phyloP scores from a whole-genome alignment of 2,888 invertebrate species.

The Folsomia manolachei region DNA sequence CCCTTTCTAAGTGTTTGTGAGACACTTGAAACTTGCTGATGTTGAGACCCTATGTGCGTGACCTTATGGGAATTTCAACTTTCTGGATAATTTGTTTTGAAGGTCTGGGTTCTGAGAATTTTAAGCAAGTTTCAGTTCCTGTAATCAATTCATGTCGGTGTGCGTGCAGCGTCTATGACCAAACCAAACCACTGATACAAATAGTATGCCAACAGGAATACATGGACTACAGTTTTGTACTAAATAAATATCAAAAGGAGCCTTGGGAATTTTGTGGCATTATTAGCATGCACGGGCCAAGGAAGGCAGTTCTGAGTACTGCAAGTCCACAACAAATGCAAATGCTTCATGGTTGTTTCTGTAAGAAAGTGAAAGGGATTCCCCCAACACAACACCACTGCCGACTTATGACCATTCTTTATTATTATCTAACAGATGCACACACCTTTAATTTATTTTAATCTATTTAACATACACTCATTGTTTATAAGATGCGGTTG shows the following conservation, averaged over 20 bases:
- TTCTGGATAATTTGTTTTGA: constrained; percentile 44
- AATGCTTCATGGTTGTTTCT: background rate
- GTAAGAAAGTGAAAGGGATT: constrained; percentile 20
- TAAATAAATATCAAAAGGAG: background rate
- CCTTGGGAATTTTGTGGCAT: constrained; percentile 7
- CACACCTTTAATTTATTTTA: constrained; percentile 1
- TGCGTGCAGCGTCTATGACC: background rate
- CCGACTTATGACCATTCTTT: background rate
- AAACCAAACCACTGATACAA: background rate
- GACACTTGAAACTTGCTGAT: background rate
- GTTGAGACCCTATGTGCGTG: background rate
- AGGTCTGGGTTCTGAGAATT: constrained; percentile 29
- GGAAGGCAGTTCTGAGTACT: background rate
- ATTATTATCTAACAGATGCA: background rate
- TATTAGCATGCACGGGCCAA: background rate
- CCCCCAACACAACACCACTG: background rate
- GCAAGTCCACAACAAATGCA: background rate
- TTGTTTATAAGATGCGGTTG: background rate
- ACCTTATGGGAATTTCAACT: constrained; percentile 19
- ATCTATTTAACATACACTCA: background rate
- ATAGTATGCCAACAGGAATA: background rate
- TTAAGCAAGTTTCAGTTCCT: background rate
- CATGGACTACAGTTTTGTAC: no score
- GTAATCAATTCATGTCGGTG: no score
- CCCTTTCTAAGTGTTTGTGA: background rate